Conservation (phyloP, 2,113 vertebrate genomes). For the Poeciliopsis prolifica region DNA sequence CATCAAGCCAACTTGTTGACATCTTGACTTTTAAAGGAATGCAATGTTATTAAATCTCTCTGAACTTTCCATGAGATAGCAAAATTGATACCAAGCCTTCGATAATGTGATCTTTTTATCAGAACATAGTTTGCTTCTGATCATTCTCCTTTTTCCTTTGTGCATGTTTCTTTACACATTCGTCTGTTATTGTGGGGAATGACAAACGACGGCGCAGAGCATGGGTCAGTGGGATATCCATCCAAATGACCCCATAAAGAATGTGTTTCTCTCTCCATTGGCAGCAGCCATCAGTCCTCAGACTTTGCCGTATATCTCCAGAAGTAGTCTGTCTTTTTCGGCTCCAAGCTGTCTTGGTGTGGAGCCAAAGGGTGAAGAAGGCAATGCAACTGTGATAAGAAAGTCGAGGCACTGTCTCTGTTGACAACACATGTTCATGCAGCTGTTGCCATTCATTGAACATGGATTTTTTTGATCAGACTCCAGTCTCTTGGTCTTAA, state of each 20-base stretch:
- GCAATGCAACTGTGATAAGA: constrained; percentile 48
- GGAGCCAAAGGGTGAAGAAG: constrained; percentile 52
- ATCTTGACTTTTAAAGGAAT: neutral
- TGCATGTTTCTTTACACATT: neutral
- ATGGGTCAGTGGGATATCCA: neutral
- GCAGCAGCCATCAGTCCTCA: constrained; percentile 11
- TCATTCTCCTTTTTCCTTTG: too few relatives aligned
- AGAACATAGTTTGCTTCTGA: neutral
- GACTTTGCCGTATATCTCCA: constrained; percentile 29
- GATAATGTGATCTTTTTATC: neutral
- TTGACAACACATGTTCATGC: neutral
- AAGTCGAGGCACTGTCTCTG: constrained; percentile 33
- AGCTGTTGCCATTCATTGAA: constrained; percentile 14
- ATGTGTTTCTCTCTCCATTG: constrained; percentile 8
- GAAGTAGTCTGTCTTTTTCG: constrained; percentile 28
- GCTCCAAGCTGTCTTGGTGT: constrained; percentile 55
- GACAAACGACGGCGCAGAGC: neutral
- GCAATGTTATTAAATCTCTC: neutral
- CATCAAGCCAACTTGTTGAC: neutral
- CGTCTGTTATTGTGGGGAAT: neutral
- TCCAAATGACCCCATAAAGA: neutral
- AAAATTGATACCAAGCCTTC: neutral
- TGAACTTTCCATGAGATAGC: neutral
- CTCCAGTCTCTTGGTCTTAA: constrained; percentile 10
- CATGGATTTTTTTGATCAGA: constrained; percentile 22